Evolutionary conservation across 2,888 invertebrate species (phyloP).

Genomic region (Amphipyra berbera): DNA sequence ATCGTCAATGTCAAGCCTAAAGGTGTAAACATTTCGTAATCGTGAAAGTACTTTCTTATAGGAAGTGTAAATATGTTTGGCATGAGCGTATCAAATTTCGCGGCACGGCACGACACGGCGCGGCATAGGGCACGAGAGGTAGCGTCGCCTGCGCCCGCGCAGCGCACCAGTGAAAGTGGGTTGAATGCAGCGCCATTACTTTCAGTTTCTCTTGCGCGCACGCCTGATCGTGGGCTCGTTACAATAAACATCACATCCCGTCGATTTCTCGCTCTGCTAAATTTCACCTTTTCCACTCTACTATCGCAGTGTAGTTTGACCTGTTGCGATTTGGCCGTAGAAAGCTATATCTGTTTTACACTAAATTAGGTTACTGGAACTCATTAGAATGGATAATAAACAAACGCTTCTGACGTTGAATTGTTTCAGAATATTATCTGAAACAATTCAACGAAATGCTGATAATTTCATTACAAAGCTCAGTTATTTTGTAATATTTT

Average conservation of each 20-base stretch:
- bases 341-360: conserved; percentile 73
- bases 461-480: conserved; percentile 2
- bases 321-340: conserved; percentile 74
- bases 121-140: conserved; percentile 61
- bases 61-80: conserved; percentile 46
- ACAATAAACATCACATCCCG: conserved; percentile 89
- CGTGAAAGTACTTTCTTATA: conserved; percentile 63
- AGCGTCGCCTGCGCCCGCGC: conserved; percentile 63
- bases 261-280: conserved; percentile 89
- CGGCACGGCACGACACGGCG: conserved; percentile 20
- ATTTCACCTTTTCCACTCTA: conserved; percentile 88
- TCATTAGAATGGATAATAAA: conserved; percentile 54
- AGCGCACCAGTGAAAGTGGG: conserved; percentile 88
- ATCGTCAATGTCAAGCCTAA: conserved; percentile 48
- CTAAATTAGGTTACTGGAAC: conserved; percentile 61
- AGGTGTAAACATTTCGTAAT: conserved; percentile 58
- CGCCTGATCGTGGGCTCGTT: conserved; percentile 85
- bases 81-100: conserved; percentile 53
- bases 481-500: no score
- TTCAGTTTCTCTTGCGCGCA: conserved; percentile 88
- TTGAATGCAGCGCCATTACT: conserved; percentile 88
- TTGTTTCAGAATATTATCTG: conserved; percentile 36
- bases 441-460: no score
- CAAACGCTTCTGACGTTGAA: conserved; percentile 33
- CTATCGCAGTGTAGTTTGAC: conserved; percentile 80